Conservation (phyloP, 2,888 invertebrate genomes). For the Aporophyla nigra region DNA sequence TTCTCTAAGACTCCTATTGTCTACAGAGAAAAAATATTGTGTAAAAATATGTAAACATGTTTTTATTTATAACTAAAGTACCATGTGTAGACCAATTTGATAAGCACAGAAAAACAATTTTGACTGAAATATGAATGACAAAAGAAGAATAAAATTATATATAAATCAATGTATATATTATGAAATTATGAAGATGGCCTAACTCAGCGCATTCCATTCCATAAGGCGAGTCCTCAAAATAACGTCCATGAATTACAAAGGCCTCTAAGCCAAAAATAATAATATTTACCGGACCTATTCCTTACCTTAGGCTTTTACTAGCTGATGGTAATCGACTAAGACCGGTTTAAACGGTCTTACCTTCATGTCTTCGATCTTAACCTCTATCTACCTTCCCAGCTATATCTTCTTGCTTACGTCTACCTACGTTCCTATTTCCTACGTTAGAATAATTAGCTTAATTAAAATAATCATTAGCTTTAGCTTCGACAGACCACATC, state of each 20-base stretch:
- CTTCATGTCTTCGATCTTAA: background rate
- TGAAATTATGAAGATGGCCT: background rate
- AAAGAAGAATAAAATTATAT: background rate
- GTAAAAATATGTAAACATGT: no score
- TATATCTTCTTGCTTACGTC: slow-evolving; percentile 18
- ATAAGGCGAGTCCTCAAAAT: background rate
- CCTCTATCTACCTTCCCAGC: slow-evolving; percentile 1
- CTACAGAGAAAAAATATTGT: no score
- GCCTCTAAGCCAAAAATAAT: background rate
- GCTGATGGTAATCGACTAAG: background rate
- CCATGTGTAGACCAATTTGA: background rate
- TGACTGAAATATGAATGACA: background rate
- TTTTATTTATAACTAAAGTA: background rate
- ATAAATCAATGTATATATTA: background rate
- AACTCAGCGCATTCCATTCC: background rate
- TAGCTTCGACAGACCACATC: slow-evolving; percentile 81
- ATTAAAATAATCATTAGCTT: slow-evolving; percentile 62
- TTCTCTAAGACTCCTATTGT: no score
- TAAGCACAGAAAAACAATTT: background rate
- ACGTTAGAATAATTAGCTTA: slow-evolving; percentile 68
- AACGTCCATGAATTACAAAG: background rate
- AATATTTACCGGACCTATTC: background rate
- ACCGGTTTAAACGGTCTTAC: no score
- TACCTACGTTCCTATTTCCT: slow-evolving; percentile 51
- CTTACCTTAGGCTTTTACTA: background rate